Evolutionary conservation across 2,797 vertebrate genomes (phyloP), one percentile per base, ranked within the genome.

Genomic region (Microcaecilia unicolor): DNA sequence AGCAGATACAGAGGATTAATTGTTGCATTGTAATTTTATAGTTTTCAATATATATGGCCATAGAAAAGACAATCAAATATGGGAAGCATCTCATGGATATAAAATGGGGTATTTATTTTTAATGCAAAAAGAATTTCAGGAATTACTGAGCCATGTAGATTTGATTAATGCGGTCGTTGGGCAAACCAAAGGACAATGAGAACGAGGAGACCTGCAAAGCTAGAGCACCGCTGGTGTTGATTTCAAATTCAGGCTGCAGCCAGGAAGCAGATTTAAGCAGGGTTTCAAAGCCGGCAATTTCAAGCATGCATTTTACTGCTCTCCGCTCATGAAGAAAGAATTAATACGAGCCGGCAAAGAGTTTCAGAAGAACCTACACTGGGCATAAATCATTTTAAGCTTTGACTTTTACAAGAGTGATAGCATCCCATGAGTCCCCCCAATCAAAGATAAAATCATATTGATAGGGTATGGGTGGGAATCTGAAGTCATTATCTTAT

Each of bases 81-180:
- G n/a, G 22, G 45, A 61, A 67, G 64, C 67, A 61, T 61, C 63
- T 48, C 33, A 18, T 67, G 48, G 64, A 55, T 64, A 70, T 79
- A 77, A 77, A 75, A 72, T 22, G 53, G 58, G 51, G 62, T 76
- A 72, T 79, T 81, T 83, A 81, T 77, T 81, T 78, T 81, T 79
- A 81, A 80, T 79, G 70, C 72, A 74, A 72, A 77, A 60, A 67
- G 70, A 67, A 73, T 72, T 67, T 75, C 51, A 39, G 70, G 51
- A 59, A 55, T 67, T 73, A 58, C 57, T 58, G 58, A 73, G 68
- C 61, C 65, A 31, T 70, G 73, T 54, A 56, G 41, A 36, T 25
- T 36, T 22, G 40, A 52, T 9, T 44, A 41, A 50, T 65, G 44
- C 34, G 53, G 27, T 48, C 9, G 10, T 22, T 8, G 34, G 13